Conservation (phyloP, 1,140 invertebrate genomes). For the Anastrepha ludens region DNA sequence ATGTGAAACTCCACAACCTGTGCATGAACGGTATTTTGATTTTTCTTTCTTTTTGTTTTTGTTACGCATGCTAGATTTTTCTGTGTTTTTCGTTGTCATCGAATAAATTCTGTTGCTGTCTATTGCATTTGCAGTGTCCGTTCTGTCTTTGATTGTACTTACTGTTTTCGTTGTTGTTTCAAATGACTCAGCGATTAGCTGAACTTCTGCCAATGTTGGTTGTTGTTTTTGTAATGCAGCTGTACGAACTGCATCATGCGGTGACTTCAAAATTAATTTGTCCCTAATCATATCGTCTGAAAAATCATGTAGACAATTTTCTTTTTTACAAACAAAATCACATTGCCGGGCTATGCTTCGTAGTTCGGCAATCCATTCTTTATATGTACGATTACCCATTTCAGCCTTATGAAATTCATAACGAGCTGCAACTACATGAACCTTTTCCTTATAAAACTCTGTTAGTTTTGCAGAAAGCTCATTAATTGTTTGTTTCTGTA, state of each 20-base stretch:
- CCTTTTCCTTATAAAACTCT: neutral
- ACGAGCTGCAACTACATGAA: conserved; percentile 6
- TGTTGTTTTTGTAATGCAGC: conserved; percentile 39
- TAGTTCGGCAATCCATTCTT: conserved; percentile 25
- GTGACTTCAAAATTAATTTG: conserved; percentile 33
- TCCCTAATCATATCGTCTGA: conserved; percentile 48
- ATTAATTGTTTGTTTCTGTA: no score
- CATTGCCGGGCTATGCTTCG: conserved; percentile 19
- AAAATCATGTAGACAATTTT: neutral
- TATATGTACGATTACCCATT: neutral
- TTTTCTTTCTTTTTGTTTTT: no score
- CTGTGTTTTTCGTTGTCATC: no score
- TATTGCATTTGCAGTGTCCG: neutral
- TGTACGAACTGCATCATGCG: conserved; percentile 43
- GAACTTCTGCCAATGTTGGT: neutral
- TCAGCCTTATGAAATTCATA: conserved; percentile 24
- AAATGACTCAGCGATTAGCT: conserved; percentile 25
- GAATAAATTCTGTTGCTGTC: no score
- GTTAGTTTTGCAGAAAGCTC: no score
- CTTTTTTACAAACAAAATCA: conserved; percentile 1
- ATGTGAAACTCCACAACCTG: no score
- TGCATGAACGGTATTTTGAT: no score
- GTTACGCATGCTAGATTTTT: no score
- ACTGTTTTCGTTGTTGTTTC: neutral
- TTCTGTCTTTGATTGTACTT: neutral